Base-by-base conservation (phyloP, 2,113 vertebrate genomes). In the Pteropus alecto region DNA sequence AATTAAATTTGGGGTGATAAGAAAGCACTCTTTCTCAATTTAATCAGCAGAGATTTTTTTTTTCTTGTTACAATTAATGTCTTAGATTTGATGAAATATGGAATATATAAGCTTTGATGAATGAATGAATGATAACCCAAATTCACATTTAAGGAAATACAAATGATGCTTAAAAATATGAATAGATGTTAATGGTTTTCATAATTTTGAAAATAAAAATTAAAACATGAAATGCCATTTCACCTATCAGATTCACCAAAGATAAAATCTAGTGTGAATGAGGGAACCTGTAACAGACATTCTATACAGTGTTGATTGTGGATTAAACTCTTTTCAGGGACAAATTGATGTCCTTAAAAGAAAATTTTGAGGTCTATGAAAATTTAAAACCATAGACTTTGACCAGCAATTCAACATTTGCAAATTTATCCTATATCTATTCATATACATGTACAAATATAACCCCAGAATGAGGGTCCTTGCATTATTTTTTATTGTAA, bases 71-170 rank as follows among this genome's bases (percentile, higher is more conserved):
- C 8, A 87, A 19, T 78, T 30, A 24, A 46, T 86, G 8, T 71
- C 81, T 81, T 87, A 87, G 51, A 65, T 96, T 93, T 83, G 21
- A 71, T 70, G 9, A 70, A 83, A 87, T 70, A n/a, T 82, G 35
- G 41, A 87, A 43, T 82, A 56, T 26, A n/a, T 8, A 10, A 24
- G n/a, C 3, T 65, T 93, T 10, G 11, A 63, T 30, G 58, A 61
- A 61, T 67, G 3, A 85, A 6, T 83, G 56, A 91, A 71, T 87
- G 24, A 71, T 41, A 46, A 48, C 87, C 7, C 28, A 76, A 87
- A 87, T 22, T 90, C 28, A 87, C 51, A 93, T 86, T 68, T 81
- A 86, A 94, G 28, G 19, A 83, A 60, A 83, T 90, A 60, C 4
- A 90, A 67, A 60, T 87, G 28, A 6, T 18, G 43, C 21, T 77